Conservation (phyloP, 2,888 invertebrate species). For the Nezara viridula region DNA sequence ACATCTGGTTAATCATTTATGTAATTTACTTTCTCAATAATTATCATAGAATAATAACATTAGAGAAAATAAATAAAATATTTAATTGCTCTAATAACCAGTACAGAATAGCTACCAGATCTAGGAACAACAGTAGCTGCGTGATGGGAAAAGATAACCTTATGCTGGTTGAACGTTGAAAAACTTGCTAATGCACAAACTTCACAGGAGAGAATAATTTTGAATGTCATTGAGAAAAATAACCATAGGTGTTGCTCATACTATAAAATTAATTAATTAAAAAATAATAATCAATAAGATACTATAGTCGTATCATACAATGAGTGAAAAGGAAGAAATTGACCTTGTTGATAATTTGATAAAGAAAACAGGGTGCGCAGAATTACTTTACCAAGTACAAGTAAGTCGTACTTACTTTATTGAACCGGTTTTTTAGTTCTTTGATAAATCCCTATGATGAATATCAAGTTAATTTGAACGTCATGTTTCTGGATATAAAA, state of each 20-base stretch:
- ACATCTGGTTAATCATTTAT: background rate
- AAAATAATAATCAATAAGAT: background rate
- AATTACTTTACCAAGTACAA: conserved; percentile 91
- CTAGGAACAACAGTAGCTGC: background rate
- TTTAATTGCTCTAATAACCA: background rate
- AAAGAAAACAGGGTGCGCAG: conserved; percentile 90
- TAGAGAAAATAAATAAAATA: background rate
- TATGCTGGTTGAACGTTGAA: background rate
- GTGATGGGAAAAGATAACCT: background rate
- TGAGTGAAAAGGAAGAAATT: conserved; percentile 71
- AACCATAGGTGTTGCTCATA: background rate
- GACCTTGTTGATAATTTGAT: conserved; percentile 93
- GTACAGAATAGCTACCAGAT: background rate
- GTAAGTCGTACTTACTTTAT: conserved; percentile 69
- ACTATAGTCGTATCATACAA: background rate
- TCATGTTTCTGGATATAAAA: background rate
- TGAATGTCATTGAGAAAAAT: too few species aligned
- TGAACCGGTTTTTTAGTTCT: background rate
- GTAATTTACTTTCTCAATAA: background rate
- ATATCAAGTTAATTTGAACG: background rate
- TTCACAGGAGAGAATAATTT: too few species aligned
- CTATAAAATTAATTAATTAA: background rate
- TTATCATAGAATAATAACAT: background rate
- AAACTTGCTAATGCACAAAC: too few species aligned
- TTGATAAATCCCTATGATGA: background rate